Base-by-base conservation (phyloP, 2,797 vertebrate species). In the Momotus momota region DNA sequence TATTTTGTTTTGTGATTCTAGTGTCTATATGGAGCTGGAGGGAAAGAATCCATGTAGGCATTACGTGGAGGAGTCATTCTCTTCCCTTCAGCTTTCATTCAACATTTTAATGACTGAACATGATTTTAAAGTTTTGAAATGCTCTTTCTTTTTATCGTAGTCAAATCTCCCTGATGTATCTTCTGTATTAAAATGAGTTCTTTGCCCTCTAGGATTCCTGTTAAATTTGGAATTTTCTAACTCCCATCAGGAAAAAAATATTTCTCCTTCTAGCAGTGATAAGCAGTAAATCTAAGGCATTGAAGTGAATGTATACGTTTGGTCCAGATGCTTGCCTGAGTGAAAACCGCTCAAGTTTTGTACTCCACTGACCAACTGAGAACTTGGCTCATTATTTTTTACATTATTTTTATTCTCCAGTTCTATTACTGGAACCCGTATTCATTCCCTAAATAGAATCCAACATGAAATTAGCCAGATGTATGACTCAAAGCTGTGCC, bases 1-100 rank as follows among this genome's bases (percentile, higher is more conserved):
- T 95, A 88, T 97, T 96, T 93, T 97, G 73, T 97, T 98, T 97
- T 90, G 92, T 90, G 72, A 70, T 61, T 89, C 87, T 58, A 35
- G 62, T 55, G 60, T 80, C 54, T 95, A 41, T 88, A 38, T 91
- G 85, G 46, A 91, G 35, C 82, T 91, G 80, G 49, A 81, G 40
- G 41, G 66, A 93, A 81, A 48, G 75, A 77, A 81, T 74, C 73
- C 38, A 22, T 23, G 31, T 49, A 29, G 29, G 46, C 45, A 40
- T 70, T 35, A 81, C 74, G 27, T 55, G 54, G 35, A 96, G 29
- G 67, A 90, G 43, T 69, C 8, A 3, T 60, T 46, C 12, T 81
- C 41, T 72, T 75, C 55, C 54, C 67, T 35, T 78, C 51, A 60
- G 66, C 27, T 94, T 93, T 90, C 70, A 31, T 64, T 94, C 80